Base-by-base conservation (phyloP, 2,113 vertebrate genomes). In the Ptilonorhynchus violaceus region DNA sequence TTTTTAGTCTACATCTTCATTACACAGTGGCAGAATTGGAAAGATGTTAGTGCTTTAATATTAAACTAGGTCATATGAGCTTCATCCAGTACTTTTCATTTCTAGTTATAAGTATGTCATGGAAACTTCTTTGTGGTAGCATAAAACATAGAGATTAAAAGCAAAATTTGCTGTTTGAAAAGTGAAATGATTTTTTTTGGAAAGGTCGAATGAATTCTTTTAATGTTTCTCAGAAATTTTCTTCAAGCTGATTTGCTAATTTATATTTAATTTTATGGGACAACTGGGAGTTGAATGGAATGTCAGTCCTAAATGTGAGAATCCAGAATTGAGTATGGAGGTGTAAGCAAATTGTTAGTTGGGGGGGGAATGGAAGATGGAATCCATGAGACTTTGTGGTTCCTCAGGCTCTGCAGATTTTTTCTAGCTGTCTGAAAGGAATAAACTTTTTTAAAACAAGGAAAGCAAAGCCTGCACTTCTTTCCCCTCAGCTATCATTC, bases 241-340 rank as follows among this genome's bases (percentile, higher is more conserved):
- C 33, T 62, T 88, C 47, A 70, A 84, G 47, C 9, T 31, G 6
- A 24, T 66, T 77, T 67, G 4, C 13, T 19, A 84, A 31, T 82
- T 79, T 46, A 18, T 15, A 23, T 76, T 70, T 63, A 18, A 53
- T 30, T 64, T 90, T 64, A 15, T 63, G 15, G 22, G 10, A 9
- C 52, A 79, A 27, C 39, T 82, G 82, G 69, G 18, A 19, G 13
- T 30, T 39, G 59, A 58, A 37, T 47, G 19, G 15, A 8, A 47
- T 39, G n/a, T 46, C 16, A 39, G 11, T 70, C 76, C 39, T 53
- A 44, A 44, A 24, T 15, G 14, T 47, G 30, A 46, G 23, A 83
- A 35, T 35, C 11, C 22, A 55, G 37, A 70, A 33, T 2, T 73
- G 25, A 0, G 0, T 28, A 15, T 76, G 1, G 6, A 76, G 17